Percentiles rank a stretch among this genome's conserved stretches.
Evolutionary conservation across 2,113 vertebrate species (phyloP).

Genomic region (Antechinus flavipes): DNA sequence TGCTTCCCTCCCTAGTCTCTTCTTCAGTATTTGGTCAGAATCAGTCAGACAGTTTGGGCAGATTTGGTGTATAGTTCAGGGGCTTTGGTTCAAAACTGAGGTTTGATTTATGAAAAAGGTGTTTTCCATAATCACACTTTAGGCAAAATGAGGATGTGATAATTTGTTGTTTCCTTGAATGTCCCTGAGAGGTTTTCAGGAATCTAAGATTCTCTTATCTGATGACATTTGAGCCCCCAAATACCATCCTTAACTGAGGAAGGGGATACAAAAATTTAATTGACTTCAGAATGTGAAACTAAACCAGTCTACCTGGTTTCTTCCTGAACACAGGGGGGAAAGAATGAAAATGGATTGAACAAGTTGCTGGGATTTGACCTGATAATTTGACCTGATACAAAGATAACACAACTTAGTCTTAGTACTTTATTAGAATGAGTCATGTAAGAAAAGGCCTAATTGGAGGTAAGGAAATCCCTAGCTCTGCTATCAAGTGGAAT

Average conservation of each 20-base stretch:
- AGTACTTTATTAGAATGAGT: conserved; percentile 41
- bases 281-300: conserved; percentile 31
- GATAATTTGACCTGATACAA: conserved; percentile 38
- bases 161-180: conserved; percentile 20
- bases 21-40: conserved; percentile 5
- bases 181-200: conserved; percentile 21
- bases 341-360: conserved; percentile 49
- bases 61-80: conserved; percentile 17
- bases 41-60: background rate
- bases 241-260: conserved; percentile 33
- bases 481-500: conserved; percentile 21
- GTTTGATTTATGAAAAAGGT: conserved; percentile 8
- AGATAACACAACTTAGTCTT: conserved; percentile 21
- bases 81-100: conserved; percentile 26
- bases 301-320: conserved; percentile 37
- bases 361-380: conserved; percentile 25
- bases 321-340: conserved; percentile 40
- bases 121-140: background rate
- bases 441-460: conserved; percentile 34
- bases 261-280: conserved; percentile 12
- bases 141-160: conserved; percentile 12
- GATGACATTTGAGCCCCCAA: conserved; percentile 58
- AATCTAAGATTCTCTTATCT: conserved; percentile 28
- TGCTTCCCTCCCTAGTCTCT: background rate
- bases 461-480: conserved; percentile 34